A percentile compares a stretch with the other conserved stretches of the same genome.
Conservation (phyloP, 1,140 invertebrate genomes). For the Ruditapes philippinarum region DNA sequence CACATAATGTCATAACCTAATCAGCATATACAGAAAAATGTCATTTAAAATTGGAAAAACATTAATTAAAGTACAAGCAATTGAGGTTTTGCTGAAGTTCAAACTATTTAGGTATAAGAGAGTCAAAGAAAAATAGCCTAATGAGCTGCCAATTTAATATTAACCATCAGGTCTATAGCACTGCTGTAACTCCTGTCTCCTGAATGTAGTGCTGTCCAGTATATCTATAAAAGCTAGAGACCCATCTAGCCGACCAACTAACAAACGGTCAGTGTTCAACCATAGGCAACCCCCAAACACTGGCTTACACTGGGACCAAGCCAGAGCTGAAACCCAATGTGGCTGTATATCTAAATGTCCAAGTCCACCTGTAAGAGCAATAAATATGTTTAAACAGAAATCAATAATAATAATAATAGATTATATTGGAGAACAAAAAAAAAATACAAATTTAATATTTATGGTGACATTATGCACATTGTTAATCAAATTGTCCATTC, state of each 20-base stretch:
- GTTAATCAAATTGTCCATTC: too few species aligned
- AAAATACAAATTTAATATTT: too few species aligned
- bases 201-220: constrained; percentile 79
- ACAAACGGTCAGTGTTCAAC: constrained; percentile 86
- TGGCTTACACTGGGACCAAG: constrained; percentile 87
- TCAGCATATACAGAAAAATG: too few species aligned
- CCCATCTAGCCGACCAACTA: constrained; percentile 89
- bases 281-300: constrained; percentile 81
- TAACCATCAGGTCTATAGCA: constrained; percentile 87
- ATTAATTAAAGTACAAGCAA: too few species aligned
- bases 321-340: constrained; percentile 87
- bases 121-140: too few species aligned
- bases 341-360: constrained; percentile 83
- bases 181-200: constrained; percentile 86
- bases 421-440: too few species aligned
- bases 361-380: constrained; percentile 86
- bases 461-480: too few species aligned
- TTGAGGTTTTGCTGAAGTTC: too few species aligned
- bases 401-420: too few species aligned
- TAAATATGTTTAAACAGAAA: constrained; percentile 80
- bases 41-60: too few species aligned
- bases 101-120: too few species aligned
- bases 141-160: background rate
- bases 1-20: too few species aligned
- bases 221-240: constrained; percentile 85